Evolutionary conservation across 2,797 vertebrate species (phyloP).

Genomic region (Antrozous pallidus): DNA sequence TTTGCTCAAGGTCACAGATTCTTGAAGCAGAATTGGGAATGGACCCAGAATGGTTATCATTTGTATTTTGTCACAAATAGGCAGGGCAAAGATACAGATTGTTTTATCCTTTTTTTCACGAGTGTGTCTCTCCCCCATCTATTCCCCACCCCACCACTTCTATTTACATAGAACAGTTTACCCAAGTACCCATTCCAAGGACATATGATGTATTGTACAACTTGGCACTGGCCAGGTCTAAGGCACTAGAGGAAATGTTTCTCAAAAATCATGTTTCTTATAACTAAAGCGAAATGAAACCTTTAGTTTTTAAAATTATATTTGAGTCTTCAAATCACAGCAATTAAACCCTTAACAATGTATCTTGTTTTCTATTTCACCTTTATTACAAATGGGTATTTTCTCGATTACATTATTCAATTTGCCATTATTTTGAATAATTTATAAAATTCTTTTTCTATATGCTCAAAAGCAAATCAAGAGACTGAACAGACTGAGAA

Average conservation of each 20-base stretch:
- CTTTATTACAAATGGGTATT: neutral
- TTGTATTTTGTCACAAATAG: neutral
- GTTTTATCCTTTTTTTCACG: neutral
- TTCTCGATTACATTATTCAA: neutral
- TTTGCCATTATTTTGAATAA: neutral
- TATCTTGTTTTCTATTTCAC: neutral
- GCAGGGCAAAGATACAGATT: neutral
- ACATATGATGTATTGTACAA: neutral
- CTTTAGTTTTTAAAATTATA: neutral
- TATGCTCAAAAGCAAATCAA: neutral
- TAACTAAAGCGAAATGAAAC: neutral
- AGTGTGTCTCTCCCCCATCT: too few relatives aligned
- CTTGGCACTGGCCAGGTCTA: neutral
- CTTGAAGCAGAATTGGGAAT: neutral
- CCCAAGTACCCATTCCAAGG: neutral
- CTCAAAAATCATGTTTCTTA: slow-evolving; percentile 32
- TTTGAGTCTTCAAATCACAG: neutral
- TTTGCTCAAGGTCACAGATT: neutral
- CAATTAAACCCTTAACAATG: neutral
- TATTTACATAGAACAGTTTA: neutral
- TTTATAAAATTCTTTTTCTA: neutral
- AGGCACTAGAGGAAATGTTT: neutral
- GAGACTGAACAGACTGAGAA: neutral
- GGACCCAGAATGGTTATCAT: neutral
- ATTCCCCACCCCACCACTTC: neutral